Evolutionary conservation across 92 coral and sea anemone genomes (phyloP).

Genomic region (Zoanthus gigantus): DNA sequence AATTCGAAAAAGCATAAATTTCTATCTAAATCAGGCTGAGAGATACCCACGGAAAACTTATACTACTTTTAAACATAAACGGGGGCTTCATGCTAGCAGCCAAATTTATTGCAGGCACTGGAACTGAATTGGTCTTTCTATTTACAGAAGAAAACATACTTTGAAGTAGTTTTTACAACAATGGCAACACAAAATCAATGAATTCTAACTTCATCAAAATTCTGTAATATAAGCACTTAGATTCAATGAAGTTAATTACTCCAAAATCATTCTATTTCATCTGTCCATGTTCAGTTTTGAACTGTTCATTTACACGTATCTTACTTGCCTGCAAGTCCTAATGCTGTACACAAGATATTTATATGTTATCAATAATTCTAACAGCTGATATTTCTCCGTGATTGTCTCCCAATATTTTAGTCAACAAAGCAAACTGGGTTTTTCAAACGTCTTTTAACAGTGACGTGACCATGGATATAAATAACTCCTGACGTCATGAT

Average conservation of each 20-base stretch:
- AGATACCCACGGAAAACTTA: not conserved
- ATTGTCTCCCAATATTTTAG: not conserved
- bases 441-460: not conserved
- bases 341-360: not conserved
- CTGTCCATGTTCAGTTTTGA: not conserved
- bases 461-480: constrained; percentile 32
- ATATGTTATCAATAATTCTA: not conserved
- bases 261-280: not conserved
- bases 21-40: not conserved
- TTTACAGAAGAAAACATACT: not conserved
- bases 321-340: not conserved
- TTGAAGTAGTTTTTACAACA: not conserved
- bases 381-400: not conserved
- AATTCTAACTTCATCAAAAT: not conserved
- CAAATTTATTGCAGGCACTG: not conserved
- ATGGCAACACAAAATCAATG: constrained; percentile 5
- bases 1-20: not conserved
- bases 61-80: not conserved
- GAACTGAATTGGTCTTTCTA: not conserved
- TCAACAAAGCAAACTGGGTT: not conserved
- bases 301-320: not conserved
- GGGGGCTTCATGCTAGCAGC: not conserved
- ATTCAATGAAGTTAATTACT: not conserved
- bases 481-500: not conserved
- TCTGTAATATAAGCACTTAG: not conserved